Evolutionary conservation across 2,888 invertebrate species (phyloP).

Genomic region (Junonia oenone): DNA sequence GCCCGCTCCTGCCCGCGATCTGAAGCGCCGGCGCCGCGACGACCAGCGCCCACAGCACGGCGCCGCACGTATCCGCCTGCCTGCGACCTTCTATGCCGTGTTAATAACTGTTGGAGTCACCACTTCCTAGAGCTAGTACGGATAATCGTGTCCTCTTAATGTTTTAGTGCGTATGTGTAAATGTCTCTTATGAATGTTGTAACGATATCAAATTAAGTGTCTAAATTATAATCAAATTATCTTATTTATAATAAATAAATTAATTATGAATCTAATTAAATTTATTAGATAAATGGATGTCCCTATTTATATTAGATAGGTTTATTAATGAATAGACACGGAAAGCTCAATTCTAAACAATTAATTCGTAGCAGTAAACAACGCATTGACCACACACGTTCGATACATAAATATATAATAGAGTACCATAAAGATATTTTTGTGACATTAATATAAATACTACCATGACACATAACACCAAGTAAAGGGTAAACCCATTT

Average conservation of each 20-base stretch:
- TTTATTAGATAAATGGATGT: slow-evolving; percentile 11
- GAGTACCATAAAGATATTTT: slow-evolving; percentile 25
- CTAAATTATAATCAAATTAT: background rate
- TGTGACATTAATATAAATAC: slow-evolving; percentile 21
- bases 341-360: slow-evolving; percentile 62
- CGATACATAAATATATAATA: slow-evolving; percentile 18
- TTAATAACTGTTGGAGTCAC: slow-evolving; percentile 12
- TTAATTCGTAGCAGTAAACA: slow-evolving; percentile 26
- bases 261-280: background rate
- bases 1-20: slow-evolving; percentile 68
- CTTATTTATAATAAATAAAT: no score
- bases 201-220: slow-evolving; percentile 3
- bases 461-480: slow-evolving; percentile 23
- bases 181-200: slow-evolving; percentile 22
- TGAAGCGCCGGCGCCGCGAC: slow-evolving; percentile 39
- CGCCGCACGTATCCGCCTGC: slow-evolving; percentile 19
- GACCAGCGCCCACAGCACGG: background rate
- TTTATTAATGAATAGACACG: slow-evolving; percentile 17
- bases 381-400: slow-evolving; percentile 17
- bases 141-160: slow-evolving; percentile 6
- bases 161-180: slow-evolving; percentile 7
- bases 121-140: slow-evolving; percentile 12
- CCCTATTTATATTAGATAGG: slow-evolving; percentile 19
- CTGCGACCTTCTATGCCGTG: slow-evolving; percentile 17
- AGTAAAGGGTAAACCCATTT: slow-evolving; percentile 23